Evolutionary conservation across 2,888 invertebrate genomes (phyloP).

Genomic region (Catocala fraxini): DNA sequence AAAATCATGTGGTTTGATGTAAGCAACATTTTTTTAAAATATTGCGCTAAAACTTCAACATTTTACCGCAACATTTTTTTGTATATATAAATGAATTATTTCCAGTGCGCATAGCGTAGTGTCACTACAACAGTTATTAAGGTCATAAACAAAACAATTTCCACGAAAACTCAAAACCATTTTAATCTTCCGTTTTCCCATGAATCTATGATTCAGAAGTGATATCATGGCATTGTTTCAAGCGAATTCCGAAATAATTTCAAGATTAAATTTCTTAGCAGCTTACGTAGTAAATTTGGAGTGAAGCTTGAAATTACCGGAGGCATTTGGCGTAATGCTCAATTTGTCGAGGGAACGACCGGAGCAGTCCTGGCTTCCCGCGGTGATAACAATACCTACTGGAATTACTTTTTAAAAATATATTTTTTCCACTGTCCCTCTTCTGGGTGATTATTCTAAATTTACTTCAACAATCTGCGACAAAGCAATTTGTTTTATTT

Average conservation of each 20-base stretch:
- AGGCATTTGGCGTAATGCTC: conserved; percentile 78
- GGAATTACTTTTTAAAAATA: conserved; percentile 65
- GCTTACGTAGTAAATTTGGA: conserved; percentile 79
- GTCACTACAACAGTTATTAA: neutral
- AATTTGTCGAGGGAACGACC: conserved; percentile 73
- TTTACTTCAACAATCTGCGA: conserved; percentile 29
- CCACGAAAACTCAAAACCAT: conserved; percentile 10
- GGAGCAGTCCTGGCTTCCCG: conserved; percentile 58
- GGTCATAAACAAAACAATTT: conserved; percentile 33
- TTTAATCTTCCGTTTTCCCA: neutral
- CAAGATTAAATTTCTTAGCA: conserved; percentile 78
- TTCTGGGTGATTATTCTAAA: conserved; percentile 44
- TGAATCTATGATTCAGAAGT: conserved; percentile 36
- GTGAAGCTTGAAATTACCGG: conserved; percentile 76
- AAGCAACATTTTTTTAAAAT: no score
- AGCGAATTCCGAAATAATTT: conserved; percentile 68
- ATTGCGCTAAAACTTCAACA: no score
- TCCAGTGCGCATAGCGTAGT: no score
- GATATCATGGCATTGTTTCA: conserved; percentile 52
- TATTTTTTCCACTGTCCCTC: conserved; percentile 36
- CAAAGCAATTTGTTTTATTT: conserved; percentile 22
- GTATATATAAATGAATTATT: no score
- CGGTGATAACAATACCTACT: conserved; percentile 69
- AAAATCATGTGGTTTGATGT: no score
- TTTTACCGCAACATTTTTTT: no score